Base-by-base conservation (phyloP, 2,113 vertebrate genomes). In the Condylura cristata region DNA sequence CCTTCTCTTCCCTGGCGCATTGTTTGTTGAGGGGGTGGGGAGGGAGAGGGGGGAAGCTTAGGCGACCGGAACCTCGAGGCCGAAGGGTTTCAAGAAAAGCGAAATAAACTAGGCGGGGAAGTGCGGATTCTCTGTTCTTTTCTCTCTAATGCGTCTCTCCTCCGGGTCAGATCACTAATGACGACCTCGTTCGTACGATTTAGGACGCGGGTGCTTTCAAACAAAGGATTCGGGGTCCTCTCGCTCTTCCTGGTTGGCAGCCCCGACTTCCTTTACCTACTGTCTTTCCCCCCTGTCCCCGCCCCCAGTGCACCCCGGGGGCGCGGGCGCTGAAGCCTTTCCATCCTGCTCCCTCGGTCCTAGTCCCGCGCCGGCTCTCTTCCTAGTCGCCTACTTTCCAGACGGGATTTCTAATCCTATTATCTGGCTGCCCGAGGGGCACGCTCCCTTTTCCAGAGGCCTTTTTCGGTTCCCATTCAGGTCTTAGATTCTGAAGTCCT, bases 141-240 rank as follows among this genome's bases (percentile, higher is more conserved):
- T 93, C 75, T 66, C 91, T 71, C 70, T 74, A 70, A 74, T 6
- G 91, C 60, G 41, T 82, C 89, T 91, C 74, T 68, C 46, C 94
- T 60, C 28, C 3, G 56, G 89, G 80, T 90, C 91, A 58, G 72
- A 60, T 75, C 51, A 81, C 94, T 93, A 76, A 65, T 9, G 80
- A 87, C 13, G 76, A 93, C 93, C 93, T 84, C 71, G 89, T 32
- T 94, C 66, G 84, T 74, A 60, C 65, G 91, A 96, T 56, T 89
- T 70, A 78, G 93, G 71, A 90, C 53, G 1, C 75, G 28, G 86
- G 65, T n/a, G 86, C 83, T 89, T 65, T 76, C 89, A 93, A 65
- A 97, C 95, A 96, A 96, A 96, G 93, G 93, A 39, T 71, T 16
- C 46, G 0, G 32, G 16, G 72, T 61, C 20, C 37, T 56, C 78